A percentile compares a stretch with the other conserved stretches of the same genome.
Evolutionary conservation across 2,797 vertebrate species (phyloP).

Genomic region (Hipposideros larvatus): DNA sequence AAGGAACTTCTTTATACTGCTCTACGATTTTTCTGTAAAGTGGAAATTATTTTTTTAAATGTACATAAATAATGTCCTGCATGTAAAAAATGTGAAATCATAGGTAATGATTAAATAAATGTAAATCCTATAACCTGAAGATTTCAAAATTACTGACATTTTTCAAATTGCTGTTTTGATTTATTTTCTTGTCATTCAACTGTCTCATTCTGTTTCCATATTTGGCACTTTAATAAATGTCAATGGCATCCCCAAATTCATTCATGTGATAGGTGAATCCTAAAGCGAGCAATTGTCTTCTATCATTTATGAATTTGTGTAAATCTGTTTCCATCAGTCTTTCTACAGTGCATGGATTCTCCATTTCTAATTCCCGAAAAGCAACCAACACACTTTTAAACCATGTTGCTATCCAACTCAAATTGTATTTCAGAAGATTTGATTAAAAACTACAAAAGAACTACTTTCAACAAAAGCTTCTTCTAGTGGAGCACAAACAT

Average conservation of each 20-base stretch:
- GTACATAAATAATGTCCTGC: background rate
- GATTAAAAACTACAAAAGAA: conserved; percentile 71
- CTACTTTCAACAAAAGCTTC: conserved; percentile 64
- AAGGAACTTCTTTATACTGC: background rate
- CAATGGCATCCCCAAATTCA: background rate
- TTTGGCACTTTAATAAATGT: background rate
- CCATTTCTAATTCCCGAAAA: conserved; percentile 58
- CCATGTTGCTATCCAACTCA: conserved; percentile 30
- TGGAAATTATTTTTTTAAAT: background rate
- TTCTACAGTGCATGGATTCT: background rate
- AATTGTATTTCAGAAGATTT: conserved; percentile 60
- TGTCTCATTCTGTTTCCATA: background rate
- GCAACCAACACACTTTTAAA: conserved; percentile 32
- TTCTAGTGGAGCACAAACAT: conserved; percentile 3
- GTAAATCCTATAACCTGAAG: conserved; percentile 19
- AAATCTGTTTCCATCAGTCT: background rate
- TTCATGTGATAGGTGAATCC: background rate
- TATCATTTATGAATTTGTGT: background rate
- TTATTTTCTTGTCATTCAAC: background rate
- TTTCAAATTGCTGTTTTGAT: background rate
- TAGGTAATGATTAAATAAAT: background rate
- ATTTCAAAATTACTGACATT: background rate
- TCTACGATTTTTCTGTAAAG: background rate
- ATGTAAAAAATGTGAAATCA: background rate
- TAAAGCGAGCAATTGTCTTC: background rate